phyloP scores from a whole-genome alignment of 2,113 vertebrate species.

The Cariama cristata region DNA sequence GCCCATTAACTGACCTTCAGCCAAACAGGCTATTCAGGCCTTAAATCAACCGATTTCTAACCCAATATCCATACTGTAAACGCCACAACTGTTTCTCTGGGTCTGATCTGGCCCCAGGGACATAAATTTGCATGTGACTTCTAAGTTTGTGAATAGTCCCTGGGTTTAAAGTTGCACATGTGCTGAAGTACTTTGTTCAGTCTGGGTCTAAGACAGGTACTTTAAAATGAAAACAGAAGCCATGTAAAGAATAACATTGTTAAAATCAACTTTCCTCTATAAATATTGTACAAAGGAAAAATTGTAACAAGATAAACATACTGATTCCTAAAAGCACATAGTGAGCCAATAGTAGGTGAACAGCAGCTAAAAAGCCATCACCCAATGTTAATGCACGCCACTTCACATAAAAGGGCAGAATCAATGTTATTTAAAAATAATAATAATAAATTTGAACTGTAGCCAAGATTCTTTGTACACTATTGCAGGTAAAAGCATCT shows the following conservation, averaged over 20 bases:
- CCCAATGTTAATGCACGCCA: not conserved
- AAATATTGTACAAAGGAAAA: not conserved
- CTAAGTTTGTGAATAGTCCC: not conserved
- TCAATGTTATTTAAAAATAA: not conserved
- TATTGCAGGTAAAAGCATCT: not conserved
- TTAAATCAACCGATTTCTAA: constrained; percentile 56
- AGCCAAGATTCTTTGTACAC: not conserved
- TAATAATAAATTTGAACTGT: not conserved
- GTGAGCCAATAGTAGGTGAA: not conserved
- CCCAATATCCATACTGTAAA: not conserved
- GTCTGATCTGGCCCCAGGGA: constrained; percentile 25
- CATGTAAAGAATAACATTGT: not conserved
- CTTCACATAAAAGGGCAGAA: not conserved
- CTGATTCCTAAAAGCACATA: not conserved
- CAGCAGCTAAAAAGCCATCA: not conserved
- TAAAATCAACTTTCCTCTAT: not conserved
- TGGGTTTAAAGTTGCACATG: constrained; percentile 25
- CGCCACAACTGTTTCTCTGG: not conserved
- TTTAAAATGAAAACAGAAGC: constrained; percentile 14
- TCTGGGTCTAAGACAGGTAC: not conserved
- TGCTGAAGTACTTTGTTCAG: constrained; percentile 38
- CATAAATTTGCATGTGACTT: constrained; percentile 55
- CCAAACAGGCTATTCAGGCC: not conserved
- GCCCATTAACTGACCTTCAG: not conserved
- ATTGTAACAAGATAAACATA: not conserved